Base-by-base conservation (phyloP, 2,888 invertebrate species). In the Adelphocoris suturalis region DNA sequence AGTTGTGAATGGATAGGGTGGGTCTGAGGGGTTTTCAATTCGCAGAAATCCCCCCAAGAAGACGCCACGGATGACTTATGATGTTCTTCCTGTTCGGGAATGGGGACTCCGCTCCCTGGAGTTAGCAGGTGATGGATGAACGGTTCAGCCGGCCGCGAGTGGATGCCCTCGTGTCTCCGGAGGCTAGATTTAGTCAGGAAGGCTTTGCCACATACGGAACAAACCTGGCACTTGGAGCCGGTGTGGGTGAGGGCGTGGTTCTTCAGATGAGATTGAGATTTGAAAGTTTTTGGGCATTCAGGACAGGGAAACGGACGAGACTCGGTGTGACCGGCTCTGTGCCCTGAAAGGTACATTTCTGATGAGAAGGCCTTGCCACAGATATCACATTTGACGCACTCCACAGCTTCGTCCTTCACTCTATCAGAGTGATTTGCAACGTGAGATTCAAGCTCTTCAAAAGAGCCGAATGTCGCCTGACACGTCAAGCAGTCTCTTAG, bases 291-390 rank as follows among this genome's bases (percentile, higher is more conserved):
- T 12, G 84, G 87, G 57, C 92, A 92, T 12, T 92, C 91, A 3
- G 91, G 90, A 84, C 92, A 92, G 47, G 90, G 84, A 23, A 91
- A 91, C 2, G 92, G 92, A 4, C 92, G 90, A 0, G 91, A 90
- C 55, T 76, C 92, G 5, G 91, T 92, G 86, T 92, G 92, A 14
- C 92, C 91, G 55, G 91, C 90, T 14, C 91, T 86, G 86, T 92
- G 92, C 13, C 90, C 86, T 28, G 91, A 90, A 7, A 92, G 90
- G 89, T 91, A 92, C 12, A 91, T 88, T 48, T 92, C 91, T 61
- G 92, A 91, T 14, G 91, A 91, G 48, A 92, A 92, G n/a, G 91
- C 91, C 90, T 92, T 92, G 47, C 92, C 91, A 75, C 92, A 92
- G 9, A 92, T 91, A 28, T 92, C 92, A 76, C 92, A 92, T 16